Evolutionary conservation across 30 jellyfish, hydroid and myxozoan species (phyloP).

Genomic region (Pseudorhiza aurosa): DNA sequence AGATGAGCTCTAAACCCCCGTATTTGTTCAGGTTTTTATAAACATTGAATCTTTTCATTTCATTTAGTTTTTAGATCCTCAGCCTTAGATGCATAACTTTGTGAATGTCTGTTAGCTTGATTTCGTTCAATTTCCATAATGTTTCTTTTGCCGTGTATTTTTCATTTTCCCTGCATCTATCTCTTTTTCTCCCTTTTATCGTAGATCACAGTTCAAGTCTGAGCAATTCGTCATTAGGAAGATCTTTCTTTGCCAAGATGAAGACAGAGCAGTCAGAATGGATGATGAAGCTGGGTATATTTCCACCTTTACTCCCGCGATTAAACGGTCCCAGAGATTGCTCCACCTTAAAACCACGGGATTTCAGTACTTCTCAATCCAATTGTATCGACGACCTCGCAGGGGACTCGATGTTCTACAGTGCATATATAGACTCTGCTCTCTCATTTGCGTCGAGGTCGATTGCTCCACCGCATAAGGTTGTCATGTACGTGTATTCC

Average conservation of each 20-base stretch:
- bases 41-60: too few relatives aligned
- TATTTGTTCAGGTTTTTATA: too few relatives aligned
- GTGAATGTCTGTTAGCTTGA: too few relatives aligned
- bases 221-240: conserved; percentile 35
- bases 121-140: too few relatives aligned
- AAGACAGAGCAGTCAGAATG: background rate
- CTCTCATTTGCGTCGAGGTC: conserved; percentile 18
- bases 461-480: conserved; percentile 43
- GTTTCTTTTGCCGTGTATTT: too few relatives aligned
- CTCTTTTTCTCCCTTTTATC: too few relatives aligned
- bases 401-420: conserved; percentile 23
- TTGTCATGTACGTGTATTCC: conserved; percentile 29
- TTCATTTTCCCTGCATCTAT: too few relatives aligned
- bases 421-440: conserved; percentile 24
- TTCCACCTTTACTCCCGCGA: conserved; percentile 21
- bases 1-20: too few relatives aligned
- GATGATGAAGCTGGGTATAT: conserved; percentile 9
- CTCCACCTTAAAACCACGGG: conserved; percentile 18
- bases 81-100: too few relatives aligned
- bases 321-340: background rate
- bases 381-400: conserved; percentile 49
- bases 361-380: conserved; percentile 15
- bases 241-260: conserved; percentile 16
- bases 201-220: background rate
- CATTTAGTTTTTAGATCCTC: too few relatives aligned